Evolutionary conservation across 2,888 invertebrate species (phyloP), one percentile per base, ranked within the genome.

Genomic region (Tipula unca): DNA sequence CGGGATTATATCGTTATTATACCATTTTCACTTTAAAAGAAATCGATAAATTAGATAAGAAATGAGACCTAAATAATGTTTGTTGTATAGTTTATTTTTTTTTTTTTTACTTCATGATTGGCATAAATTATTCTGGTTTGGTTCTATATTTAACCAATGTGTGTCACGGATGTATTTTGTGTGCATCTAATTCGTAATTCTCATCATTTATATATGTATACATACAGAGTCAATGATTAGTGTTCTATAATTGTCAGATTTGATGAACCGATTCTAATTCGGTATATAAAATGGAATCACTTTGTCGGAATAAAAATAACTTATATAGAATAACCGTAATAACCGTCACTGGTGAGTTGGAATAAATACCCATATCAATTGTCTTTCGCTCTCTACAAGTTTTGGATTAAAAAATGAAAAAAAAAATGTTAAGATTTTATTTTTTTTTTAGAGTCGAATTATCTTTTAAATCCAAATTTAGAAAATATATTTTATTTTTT

Each of bases 361-460:
- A 69, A 69, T 69, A 69, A 69, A 69, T 69, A 69, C 69, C 69
- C 69, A 69, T 69, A 69, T 69, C 69, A 69, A 69, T 69, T 69
- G 69, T 69, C 69, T 20, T 10, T 25, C 25, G 13, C 10, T 69
- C 69, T 69, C 69, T 69, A 69, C 69, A 69, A 20, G 25, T 69
- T 69, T 20, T 17, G 48, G 17, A 48, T 48, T 2, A 39, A 35
- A 42, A 42, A n/a, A n/a, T n/a, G n/a, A n/a, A n/a, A n/a, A n/a
- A n/a, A n/a, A n/a, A 42, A 54, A 54, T 5, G 48, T 54, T 32
- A 32, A 32, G 32, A 32, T 32, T 32, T 32, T 32, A 32, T 32
- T 32, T 48, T 48, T 48, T n/a, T 69, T 69, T 20, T 69, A 20
- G 14, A 25, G 25, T 10, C 69, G 69, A 69, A 69, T 69, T 69